Conservation (phyloP, 2,888 invertebrate species). For the Andrena praecox region DNA sequence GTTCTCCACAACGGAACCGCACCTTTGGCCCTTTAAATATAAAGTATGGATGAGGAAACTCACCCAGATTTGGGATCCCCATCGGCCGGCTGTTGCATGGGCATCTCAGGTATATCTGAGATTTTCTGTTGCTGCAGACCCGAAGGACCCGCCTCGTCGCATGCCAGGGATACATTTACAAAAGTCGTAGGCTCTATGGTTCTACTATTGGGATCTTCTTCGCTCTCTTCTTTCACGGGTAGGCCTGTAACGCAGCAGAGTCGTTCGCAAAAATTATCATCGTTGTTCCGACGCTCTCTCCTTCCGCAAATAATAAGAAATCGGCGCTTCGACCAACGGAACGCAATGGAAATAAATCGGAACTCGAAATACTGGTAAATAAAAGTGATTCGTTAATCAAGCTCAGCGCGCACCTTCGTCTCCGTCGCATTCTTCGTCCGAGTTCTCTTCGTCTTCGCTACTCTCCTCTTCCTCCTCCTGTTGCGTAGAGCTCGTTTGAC, state of each 20-base stretch:
- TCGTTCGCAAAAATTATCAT: not conserved
- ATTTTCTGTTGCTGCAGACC: constrained; percentile 84
- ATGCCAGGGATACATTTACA: constrained; percentile 82
- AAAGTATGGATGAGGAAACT: constrained; percentile 77
- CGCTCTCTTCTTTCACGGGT: constrained; percentile 83
- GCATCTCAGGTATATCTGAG: constrained; percentile 81
- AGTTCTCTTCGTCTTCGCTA: constrained; percentile 81
- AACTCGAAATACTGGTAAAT: not conserved
- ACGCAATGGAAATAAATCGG: not conserved
- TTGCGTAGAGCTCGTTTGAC: constrained; percentile 74
- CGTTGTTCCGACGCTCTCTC: not conserved
- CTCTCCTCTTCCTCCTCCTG: constrained; percentile 81
- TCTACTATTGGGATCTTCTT: constrained; percentile 80
- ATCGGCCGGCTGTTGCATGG: constrained; percentile 78
- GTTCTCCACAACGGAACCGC: constrained; percentile 80
- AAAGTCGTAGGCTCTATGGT: constrained; percentile 82
- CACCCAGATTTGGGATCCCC: constrained; percentile 84
- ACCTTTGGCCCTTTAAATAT: constrained; percentile 80
- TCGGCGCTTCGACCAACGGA: too few species aligned
- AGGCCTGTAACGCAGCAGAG: constrained; percentile 72
- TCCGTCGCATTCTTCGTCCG: constrained; percentile 82
- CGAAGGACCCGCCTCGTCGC: constrained; percentile 84
- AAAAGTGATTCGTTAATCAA: constrained; percentile 32
- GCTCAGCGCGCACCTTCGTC: constrained; percentile 74
- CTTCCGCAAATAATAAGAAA: too few species aligned